Conservation (phyloP, 2,797 vertebrate genomes). For the Urocyon cinereoargenteus region DNA sequence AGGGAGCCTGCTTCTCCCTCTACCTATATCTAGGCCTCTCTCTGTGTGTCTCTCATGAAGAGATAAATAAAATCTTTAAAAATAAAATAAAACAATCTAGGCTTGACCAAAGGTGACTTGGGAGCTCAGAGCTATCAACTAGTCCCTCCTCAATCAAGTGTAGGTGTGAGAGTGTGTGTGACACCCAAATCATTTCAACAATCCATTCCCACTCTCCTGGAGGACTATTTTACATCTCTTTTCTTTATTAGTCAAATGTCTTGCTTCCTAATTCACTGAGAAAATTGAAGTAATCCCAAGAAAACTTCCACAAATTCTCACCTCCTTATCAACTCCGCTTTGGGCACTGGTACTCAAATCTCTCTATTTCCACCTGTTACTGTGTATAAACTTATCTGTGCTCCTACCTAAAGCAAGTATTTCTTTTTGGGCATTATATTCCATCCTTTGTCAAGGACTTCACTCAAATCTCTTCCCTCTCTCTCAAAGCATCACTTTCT, state of each 20-base stretch:
- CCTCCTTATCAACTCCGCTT: neutral
- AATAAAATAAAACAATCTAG: neutral
- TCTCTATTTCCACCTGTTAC: neutral
- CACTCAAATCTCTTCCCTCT: neutral
- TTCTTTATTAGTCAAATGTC: neutral
- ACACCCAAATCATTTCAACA: neutral
- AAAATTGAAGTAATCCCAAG: neutral
- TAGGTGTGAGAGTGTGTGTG: neutral
- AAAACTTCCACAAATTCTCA: neutral
- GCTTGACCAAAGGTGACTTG: neutral
- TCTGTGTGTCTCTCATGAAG: no score
- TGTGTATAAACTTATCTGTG: neutral
- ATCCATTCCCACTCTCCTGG: neutral
- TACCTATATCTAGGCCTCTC: no score
- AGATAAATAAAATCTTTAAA: no score
- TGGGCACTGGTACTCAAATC: neutral
- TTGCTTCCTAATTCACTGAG: constrained; percentile 42
- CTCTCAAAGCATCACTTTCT: neutral
- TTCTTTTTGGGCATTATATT: neutral
- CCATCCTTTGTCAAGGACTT: neutral
- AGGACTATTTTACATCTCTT: neutral
- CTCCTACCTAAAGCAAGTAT: neutral
- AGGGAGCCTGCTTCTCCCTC: no score
- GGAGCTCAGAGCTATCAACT: neutral
- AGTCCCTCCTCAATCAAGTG: neutral